Evolutionary conservation across 2,113 vertebrate species (phyloP).

Genomic region (Pomatostomus ruficeps): DNA sequence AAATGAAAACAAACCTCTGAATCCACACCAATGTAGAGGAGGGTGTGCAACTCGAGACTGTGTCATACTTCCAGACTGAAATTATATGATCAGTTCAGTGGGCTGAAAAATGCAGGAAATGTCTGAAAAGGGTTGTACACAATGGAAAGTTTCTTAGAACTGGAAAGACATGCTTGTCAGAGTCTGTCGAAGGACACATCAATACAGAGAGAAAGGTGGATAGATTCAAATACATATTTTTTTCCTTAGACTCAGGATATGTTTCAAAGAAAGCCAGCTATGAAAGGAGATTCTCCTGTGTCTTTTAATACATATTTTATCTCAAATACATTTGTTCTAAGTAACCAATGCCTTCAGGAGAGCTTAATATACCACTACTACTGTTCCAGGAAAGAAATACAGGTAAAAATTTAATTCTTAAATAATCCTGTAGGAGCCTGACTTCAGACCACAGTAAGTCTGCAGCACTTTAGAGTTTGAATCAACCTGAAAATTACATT

Average conservation of each 20-base stretch:
- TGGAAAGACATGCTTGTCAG: neutral
- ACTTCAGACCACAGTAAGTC: neutral
- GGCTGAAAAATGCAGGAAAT: neutral
- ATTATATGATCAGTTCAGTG: neutral
- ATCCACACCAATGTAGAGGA: neutral
- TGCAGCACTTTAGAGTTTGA: neutral
- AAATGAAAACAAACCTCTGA: neutral
- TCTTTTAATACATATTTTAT: neutral
- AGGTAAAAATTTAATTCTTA: neutral
- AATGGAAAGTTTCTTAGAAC: neutral
- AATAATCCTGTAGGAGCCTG: neutral
- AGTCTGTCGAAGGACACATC: neutral
- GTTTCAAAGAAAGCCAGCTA: neutral
- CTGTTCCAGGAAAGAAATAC: neutral
- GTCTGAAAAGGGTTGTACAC: neutral
- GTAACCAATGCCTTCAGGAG: neutral
- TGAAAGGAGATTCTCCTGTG: neutral
- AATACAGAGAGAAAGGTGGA: neutral
- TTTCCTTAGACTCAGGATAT: neutral
- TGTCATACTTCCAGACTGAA: neutral
- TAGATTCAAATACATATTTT: neutral
- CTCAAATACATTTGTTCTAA: neutral
- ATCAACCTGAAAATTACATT: neutral
- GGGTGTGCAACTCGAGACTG: fast-evolving
- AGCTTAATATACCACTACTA: neutral